A percentile compares a stretch with the other conserved stretches of the same genome.
Conservation (phyloP, 2,113 vertebrate species). For the Psephotus haematonotus region DNA sequence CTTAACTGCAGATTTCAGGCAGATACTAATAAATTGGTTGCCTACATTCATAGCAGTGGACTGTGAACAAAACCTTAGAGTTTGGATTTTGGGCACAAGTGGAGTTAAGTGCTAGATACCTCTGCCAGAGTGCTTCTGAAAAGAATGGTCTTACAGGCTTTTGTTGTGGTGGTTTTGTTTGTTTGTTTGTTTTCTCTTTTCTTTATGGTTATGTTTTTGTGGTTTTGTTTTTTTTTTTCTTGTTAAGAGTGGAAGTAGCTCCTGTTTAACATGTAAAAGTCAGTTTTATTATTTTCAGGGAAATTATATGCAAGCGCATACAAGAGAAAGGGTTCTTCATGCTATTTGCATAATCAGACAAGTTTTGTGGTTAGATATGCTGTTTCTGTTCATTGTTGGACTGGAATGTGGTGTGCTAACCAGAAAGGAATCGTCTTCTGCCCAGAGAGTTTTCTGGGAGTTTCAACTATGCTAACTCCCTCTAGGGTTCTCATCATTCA, state of each 20-base stretch:
- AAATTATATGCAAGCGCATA: neutral
- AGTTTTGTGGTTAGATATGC: neutral
- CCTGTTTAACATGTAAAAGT: neutral
- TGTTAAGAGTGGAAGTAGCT: neutral
- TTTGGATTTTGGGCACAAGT: neutral
- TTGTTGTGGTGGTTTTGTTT: neutral
- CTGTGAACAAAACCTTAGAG: neutral
- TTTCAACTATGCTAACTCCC: neutral
- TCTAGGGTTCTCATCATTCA: neutral
- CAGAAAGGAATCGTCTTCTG: neutral
- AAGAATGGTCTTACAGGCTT: neutral
- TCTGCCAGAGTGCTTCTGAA: neutral
- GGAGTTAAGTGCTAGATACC: neutral
- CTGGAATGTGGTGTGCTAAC: neutral
- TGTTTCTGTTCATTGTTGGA: neutral
- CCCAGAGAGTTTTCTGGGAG: neutral
- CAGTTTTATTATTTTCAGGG: neutral
- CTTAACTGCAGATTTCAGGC: neutral
- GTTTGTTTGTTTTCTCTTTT: too few relatives aligned
- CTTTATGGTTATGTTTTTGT: too few relatives aligned
- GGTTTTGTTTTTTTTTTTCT: too few relatives aligned
- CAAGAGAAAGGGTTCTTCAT: neutral
- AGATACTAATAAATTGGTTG: neutral
- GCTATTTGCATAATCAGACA: neutral
- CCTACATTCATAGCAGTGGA: neutral